Evolutionary conservation across 1,140 invertebrate species (phyloP), one percentile per base, ranked within the genome.

Genomic region (Drosophila sucinea): DNA sequence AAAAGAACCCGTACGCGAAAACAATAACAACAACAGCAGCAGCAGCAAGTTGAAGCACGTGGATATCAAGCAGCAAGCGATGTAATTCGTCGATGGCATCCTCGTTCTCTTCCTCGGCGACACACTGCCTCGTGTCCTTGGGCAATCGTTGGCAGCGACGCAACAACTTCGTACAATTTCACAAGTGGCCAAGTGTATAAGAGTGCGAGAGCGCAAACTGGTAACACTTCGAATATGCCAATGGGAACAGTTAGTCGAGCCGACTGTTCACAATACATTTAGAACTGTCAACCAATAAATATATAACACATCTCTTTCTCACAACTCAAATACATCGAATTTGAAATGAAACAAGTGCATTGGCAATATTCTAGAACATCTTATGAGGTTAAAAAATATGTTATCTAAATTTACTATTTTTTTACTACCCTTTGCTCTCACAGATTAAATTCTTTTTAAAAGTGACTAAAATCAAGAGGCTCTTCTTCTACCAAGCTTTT

Each of bases 41-140:
- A 44, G 25, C 44, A 51, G 44, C 32, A 40, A 27, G 23, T 41
- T 25, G 23, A 47, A 56, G 64, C 73, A 76, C 82, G 82, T 87
- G 82, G 78, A 65, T 40, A 51, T 51, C 44, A 51, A 51, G 33
- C 55, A 57, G 44, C 72, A 73, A 80, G 83, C 83, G 83, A 61
- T 86, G 76, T 86, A 86, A 86, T 86, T 86, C 83, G 83, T 67
- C 72, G 83, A 67, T 83, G 79, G 60, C 79, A 80, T 66, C 55
- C 57, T 47, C 55, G 55, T 63, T 54, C 47, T 47, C 55, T 61
- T 47, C 44, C 44, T 47, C 7, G 17, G 5, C 41, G 4, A 23
- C 41, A 17, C 41, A 17, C 41, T 44, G 17, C 11, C 61, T 61
- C 41, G 73, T 76, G 54, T 82, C 67, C 56, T 82, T 67, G 71